These are phyloP conservation scores for Parnassius mnemosyne DNA, from an alignment of 2,888 invertebrate species.

Conservation along the genomic window DNA sequence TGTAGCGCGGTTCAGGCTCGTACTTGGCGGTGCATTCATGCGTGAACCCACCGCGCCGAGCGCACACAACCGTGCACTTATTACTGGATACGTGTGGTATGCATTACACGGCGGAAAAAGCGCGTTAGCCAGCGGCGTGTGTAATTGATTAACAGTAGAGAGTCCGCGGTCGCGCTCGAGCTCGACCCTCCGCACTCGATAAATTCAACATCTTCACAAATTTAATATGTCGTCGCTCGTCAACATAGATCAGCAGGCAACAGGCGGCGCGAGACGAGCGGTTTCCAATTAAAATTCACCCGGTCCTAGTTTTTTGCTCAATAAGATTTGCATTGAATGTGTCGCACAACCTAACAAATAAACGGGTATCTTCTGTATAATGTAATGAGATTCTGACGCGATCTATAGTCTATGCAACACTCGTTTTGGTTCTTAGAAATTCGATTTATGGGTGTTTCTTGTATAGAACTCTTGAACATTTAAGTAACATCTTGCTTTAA, in stretches of 20 bases:
- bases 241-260: slow-evolving; percentile 33
- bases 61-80: slow-evolving; percentile 44
- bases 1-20: slow-evolving; percentile 48
- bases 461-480: no score
- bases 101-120: slow-evolving; percentile 73
- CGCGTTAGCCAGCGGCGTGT: slow-evolving; percentile 65
- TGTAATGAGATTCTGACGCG: slow-evolving; percentile 13
- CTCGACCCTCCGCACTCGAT: slow-evolving; percentile 34
- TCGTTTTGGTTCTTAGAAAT: slow-evolving; percentile 6
- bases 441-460: not conserved
- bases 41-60: slow-evolving; percentile 57
- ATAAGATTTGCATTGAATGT: slow-evolving; percentile 48
- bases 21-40: slow-evolving; percentile 67
- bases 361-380: slow-evolving; percentile 10
- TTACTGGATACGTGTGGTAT: slow-evolving; percentile 62
- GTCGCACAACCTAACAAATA: slow-evolving; percentile 16
- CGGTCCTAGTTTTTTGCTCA: slow-evolving; percentile 39
- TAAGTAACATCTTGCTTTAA: not conserved
- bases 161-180: slow-evolving; percentile 51
- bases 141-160: slow-evolving; percentile 76
- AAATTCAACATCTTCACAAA: slow-evolving; percentile 55
- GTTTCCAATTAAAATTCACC: slow-evolving; percentile 34
- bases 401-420: not conserved
- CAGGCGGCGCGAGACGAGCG: slow-evolving; percentile 41
- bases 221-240: slow-evolving; percentile 22